Evolutionary conservation across 2,797 vertebrate species (phyloP), one percentile per base, ranked within the genome.

Genomic region (Pachyuromys duprasi): DNA sequence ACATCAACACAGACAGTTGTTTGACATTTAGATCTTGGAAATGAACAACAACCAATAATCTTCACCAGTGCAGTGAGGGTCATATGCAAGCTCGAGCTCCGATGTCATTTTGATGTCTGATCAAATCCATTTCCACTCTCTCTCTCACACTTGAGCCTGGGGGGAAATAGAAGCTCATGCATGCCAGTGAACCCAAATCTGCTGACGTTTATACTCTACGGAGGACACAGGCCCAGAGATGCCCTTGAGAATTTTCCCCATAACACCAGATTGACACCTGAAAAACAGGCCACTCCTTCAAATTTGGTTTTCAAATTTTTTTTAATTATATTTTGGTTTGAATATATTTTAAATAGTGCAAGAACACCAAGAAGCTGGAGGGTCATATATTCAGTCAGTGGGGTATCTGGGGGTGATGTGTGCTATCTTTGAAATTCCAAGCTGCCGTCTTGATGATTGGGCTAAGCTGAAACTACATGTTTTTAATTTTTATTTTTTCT

Each of bases 371-470:
- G 4, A 18, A 1, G 3, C 57, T 75, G 60, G 13, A 74, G 65
- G 83, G 12, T 62, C 62, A 69, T 63, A 60, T 31, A 36, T 15
- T 93, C 42, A 91, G 18, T 80, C 87, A 95, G 22, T 76, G 22
- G 26, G 89, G 3, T 55, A 53, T 11, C 45, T 81, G 62, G 79
- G 39, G 67, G n/a, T 83, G 89, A 31, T 74, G 72, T 94, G 90
- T 90, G 55, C 62, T 75, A 26, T 24, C 42, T 80, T 24, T 42
- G n/a, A 95, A 15, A 95, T 74, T 84, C n/a, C 63, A 90, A 74
- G 9, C 39, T 94, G 45, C 55, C 87, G 26, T 49, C 42, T 65
- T 89, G 57, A 95, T 12, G 49, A 4, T 78, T 42, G 9, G 75
- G 0, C 42, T 93, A 33, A 94, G 11, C 13, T 80, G 67, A 79